Conservation (phyloP, 2,113 vertebrate genomes). For the Muntiacus muntjak region DNA sequence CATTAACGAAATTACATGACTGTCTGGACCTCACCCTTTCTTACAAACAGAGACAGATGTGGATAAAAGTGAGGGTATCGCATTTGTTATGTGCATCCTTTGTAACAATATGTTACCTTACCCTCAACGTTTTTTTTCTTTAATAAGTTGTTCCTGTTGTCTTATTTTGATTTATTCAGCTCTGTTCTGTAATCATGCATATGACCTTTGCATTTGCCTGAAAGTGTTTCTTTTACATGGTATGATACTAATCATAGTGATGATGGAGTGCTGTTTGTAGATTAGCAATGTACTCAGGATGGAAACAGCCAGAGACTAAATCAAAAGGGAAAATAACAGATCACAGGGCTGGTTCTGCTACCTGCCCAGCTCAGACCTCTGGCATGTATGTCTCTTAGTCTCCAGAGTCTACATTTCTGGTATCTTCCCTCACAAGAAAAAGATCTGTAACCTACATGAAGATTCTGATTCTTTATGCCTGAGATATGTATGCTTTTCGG, state of each 20-base stretch:
- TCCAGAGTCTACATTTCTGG: neutral
- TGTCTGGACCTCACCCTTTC: neutral
- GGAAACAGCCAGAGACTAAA: neutral
- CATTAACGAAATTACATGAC: constrained; percentile 14
- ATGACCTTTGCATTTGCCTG: neutral
- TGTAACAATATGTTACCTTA: neutral
- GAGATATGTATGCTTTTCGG: neutral
- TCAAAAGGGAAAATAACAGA: neutral
- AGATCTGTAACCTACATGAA: neutral
- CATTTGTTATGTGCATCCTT: neutral
- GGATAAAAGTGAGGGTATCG: neutral
- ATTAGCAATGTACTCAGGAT: neutral
- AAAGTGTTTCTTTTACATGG: neutral
- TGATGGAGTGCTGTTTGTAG: neutral
- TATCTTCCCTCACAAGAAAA: neutral
- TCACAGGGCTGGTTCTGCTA: neutral
- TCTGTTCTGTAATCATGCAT: constrained; percentile 33
- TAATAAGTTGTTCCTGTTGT: neutral
- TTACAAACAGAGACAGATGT: constrained; percentile 34
- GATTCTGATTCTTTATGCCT: neutral
- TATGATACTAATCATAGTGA: neutral
- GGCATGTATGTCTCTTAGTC: neutral
- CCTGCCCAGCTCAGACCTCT: neutral
- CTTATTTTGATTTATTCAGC: constrained; percentile 26
- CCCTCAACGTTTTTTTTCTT: neutral